Conservation (phyloP, 2,888 invertebrate species). For the Euproctis similis region DNA sequence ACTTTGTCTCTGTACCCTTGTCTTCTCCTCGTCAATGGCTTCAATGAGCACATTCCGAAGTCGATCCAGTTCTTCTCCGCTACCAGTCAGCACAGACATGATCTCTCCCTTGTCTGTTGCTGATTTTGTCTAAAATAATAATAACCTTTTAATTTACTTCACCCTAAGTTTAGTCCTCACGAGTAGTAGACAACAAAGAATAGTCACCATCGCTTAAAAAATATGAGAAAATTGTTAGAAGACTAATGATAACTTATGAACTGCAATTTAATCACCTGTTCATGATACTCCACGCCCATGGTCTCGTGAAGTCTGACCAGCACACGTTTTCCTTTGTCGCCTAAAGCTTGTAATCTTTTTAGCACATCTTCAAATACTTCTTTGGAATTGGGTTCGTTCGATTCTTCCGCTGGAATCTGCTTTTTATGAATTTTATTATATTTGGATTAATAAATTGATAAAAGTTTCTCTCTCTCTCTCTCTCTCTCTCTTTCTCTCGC, state of each 20-base stretch:
- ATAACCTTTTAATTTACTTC: too few species aligned
- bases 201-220: too few species aligned
- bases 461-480: too few species aligned
- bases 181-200: too few species aligned
- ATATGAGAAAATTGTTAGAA: too few species aligned
- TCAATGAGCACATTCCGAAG: slow-evolving; percentile 54
- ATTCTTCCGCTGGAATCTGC: slow-evolving; percentile 1
- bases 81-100: slow-evolving; percentile 42
- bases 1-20: slow-evolving; percentile 44
- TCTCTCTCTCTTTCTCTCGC: too few species aligned
- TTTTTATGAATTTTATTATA: too few species aligned
- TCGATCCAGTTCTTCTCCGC: slow-evolving; percentile 51
- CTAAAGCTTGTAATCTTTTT: slow-evolving; percentile 72
- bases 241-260: too few species aligned
- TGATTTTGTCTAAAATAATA: neutral
- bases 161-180: too few species aligned
- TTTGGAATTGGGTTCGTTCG: slow-evolving; percentile 38
- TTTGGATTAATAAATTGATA: too few species aligned
- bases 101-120: slow-evolving; percentile 25
- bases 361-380: slow-evolving; percentile 78
- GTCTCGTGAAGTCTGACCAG: slow-evolving; percentile 70
- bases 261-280: slow-evolving; percentile 37
- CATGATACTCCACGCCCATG: slow-evolving; percentile 44
- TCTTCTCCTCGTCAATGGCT: slow-evolving; percentile 64
- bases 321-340: slow-evolving; percentile 73